phyloP scores from a whole-genome alignment of 1,140 invertebrate genomes.

The Spodoptera frugiperda region DNA sequence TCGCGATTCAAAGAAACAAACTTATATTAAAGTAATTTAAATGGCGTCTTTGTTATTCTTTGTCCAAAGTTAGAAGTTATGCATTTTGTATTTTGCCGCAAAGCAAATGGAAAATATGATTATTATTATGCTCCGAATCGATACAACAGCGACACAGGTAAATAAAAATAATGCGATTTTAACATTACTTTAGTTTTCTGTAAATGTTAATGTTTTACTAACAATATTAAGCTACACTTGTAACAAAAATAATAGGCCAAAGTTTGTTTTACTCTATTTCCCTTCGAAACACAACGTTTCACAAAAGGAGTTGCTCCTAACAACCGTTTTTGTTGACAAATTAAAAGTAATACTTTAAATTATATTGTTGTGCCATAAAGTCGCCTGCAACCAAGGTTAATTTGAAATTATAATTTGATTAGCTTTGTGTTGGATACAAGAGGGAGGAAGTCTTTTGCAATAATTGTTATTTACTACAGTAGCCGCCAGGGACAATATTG shows the following conservation, averaged over 20 bases:
- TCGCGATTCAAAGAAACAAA: constrained; percentile 74
- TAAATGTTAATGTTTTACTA: no score
- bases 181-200: no score
- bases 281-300: background rate
- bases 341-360: constrained; percentile 48
- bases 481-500: constrained; percentile 29
- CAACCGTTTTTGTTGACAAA: constrained; percentile 24
- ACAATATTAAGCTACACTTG: no score
- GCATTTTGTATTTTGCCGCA: constrained; percentile 59
- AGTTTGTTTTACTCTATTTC: no score
- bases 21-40: constrained; percentile 75
- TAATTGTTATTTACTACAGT: constrained; percentile 64
- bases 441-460: constrained; percentile 53
- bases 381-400: constrained; percentile 54
- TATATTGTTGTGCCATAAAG: constrained; percentile 56
- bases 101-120: constrained; percentile 48
- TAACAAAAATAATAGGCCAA: no score
- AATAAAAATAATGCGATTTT: no score
- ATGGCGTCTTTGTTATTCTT: constrained; percentile 71
- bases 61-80: constrained; percentile 64
- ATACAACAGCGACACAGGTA: background rate
- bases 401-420: constrained; percentile 69
- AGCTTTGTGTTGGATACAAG: constrained; percentile 58
- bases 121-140: constrained; percentile 25
- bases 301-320: background rate